Conservation (phyloP, 1,140 invertebrate genomes). For the Anadara kagoshimensis region DNA sequence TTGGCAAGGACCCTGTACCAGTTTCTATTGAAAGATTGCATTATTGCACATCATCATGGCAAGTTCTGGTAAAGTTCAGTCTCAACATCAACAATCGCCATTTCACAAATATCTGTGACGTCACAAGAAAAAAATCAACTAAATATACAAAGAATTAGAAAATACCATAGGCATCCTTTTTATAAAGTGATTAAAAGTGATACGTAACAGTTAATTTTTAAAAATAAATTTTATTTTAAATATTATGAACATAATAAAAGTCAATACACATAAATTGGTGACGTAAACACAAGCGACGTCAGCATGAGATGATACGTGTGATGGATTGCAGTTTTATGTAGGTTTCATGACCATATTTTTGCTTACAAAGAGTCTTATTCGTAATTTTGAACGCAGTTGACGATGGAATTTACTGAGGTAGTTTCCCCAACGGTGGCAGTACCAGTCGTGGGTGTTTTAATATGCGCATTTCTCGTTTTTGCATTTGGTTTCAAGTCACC, state of each 20-base stretch:
- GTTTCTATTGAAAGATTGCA: too few species aligned
- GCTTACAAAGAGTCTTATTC: conserved; percentile 9
- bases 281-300: conserved; percentile 65
- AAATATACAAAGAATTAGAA: background rate
- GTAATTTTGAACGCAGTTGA: conserved; percentile 3
- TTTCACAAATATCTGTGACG: background rate
- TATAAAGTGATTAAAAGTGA: too few species aligned
- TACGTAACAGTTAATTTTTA: too few species aligned
- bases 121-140: background rate
- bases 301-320: conserved; percentile 55
- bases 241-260: too few species aligned
- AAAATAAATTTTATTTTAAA: too few species aligned
- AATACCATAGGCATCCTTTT: background rate
- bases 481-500: conserved; percentile 74
- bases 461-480: conserved; percentile 73
- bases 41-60: too few species aligned
- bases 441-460: conserved; percentile 71
- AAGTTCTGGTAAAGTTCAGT: too few species aligned
- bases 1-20: too few species aligned
- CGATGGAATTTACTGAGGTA: conserved; percentile 69
- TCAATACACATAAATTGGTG: conserved; percentile 43
- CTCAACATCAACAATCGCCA: background rate
- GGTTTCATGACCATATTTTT: conserved; percentile 48
- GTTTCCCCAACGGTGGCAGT: conserved; percentile 70
- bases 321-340: conserved; percentile 9